Base-by-base conservation (phyloP, 2,888 invertebrate genomes). In the Tuta absoluta region DNA sequence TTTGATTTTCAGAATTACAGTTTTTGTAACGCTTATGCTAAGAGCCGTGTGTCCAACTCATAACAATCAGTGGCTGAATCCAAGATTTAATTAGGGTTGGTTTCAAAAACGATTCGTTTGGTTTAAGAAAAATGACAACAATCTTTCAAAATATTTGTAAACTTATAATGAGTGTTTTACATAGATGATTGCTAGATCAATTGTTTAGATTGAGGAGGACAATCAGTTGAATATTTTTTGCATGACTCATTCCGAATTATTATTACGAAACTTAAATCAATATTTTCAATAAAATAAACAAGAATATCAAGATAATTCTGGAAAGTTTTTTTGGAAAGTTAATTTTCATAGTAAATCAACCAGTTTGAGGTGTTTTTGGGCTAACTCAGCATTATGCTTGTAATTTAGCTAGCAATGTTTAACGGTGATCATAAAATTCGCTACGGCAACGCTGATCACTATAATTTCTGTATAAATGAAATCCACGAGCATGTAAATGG, bases 401-500 rank as follows among this genome's bases (percentile, higher is more conserved):
- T 41, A n/a, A 41, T 41, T 41, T 41, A 14, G 41, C 14, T 8
- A 41, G 41, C 14, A 41, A 12, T 5, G 14, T 41, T 59, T 23
- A 4, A 56, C 28, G 28, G 28, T 28, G 12, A 56, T 56, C n/a
- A 56, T 14, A 1, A 8, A 14, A 10, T 61, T 61, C 28, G 61
- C 10, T 45, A n/a, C 48, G 21, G 61, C 28, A 48, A 61, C 28
- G 48, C 11, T 28, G 28, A 61, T 61, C 48, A 61, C 37, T 37
- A 48, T 48, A 61, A 61, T 28, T n/a, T 28, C 19, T 19, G 59
- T 61, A 61, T 61, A 61, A 61, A 61, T 61, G 45, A 38, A 23
- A 24, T 23, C 12, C 14, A 48, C 48, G 21, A 19, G 61, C 45
- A 28, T n/a, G 48, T 23, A 2, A 19, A 17, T n/a, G 61, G 45